These are phyloP conservation scores for Cantharis rustica DNA, from an alignment of 2,888 invertebrate genomes.

Conservation along the genomic window DNA sequence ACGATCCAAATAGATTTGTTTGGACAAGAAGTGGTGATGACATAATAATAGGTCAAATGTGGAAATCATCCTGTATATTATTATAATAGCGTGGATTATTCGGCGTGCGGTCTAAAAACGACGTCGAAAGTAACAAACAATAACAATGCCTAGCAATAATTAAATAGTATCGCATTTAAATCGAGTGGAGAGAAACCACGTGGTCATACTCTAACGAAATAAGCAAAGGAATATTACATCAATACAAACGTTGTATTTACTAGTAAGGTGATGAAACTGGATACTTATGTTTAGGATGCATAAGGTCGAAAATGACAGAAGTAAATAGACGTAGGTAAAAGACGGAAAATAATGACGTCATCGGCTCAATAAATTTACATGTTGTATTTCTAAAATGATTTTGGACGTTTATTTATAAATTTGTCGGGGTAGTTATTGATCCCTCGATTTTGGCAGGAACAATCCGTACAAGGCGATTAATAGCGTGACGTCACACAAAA, in stretches of 20 bases:
- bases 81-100: too few relatives aligned
- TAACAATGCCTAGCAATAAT: background rate
- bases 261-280: conserved; percentile 40
- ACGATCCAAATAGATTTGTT: background rate
- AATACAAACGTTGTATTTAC: conserved; percentile 46
- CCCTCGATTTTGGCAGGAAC: conserved; percentile 26
- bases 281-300: conserved; percentile 37
- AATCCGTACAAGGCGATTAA: conserved; percentile 24
- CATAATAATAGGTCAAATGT: background rate
- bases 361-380: conserved; percentile 50
- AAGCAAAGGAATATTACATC: conserved; percentile 37
- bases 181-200: conserved; percentile 19
- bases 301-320: conserved; percentile 40
- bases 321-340: conserved; percentile 28
- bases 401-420: conserved; percentile 38
- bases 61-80: background rate
- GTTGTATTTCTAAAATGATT: conserved; percentile 44
- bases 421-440: conserved; percentile 34
- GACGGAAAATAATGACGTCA: conserved; percentile 46
- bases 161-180: conserved; percentile 18
- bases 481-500: conserved; percentile 40
- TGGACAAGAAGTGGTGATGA: background rate
- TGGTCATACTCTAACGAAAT: conserved; percentile 34
- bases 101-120: background rate
- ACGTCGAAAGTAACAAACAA: background rate